Evolutionary conservation across 1,140 invertebrate species (phyloP), one percentile per base, ranked within the genome.

Genomic region (Bombus affinis): DNA sequence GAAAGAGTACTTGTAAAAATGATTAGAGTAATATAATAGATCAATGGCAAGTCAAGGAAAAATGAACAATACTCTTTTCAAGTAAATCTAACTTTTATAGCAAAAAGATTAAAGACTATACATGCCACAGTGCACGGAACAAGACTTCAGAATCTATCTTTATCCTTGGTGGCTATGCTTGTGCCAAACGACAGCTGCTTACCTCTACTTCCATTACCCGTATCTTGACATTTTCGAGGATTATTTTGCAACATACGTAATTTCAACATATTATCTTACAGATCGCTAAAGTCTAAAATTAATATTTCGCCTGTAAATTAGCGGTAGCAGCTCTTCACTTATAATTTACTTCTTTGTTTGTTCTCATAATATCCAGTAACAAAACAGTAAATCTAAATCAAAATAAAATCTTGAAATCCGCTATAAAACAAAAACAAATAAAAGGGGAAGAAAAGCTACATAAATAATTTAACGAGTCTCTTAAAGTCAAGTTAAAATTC

Each of bases 121-220:
- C 78, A 85, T 72, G 85, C 72, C 75, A 35, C 66, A 74, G 47
- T 83, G 75, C 82, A 66, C 73, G 89, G 80, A 84, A 91, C 90
- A 90, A 81, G 77, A 84, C 84, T 88, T 78, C 37, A 66, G 78
- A 77, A 77, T 92, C 91, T 93, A 92, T 93, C 87, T 92, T 92
- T 93, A 92, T 88, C 86, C 91, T 66, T 81, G 83, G 76, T 86
- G 81, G 86, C 86, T 89, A 86, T 77, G 86, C 88, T 92, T 90
- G 47, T 53, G 90, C 83, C 92, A 88, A 92, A 90, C 90, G 89
- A 88, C 90, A 88, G 86, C 87, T 86, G 88, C 88, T 81, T 88
- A 76, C 89, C 81, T 90, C 87, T 89, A 71, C 83, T 88, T 81
- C 90, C 89, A 88, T 92, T 88, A 88, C 80, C 71, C 76, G 78